phyloP scores from a whole-genome alignment of 2,113 vertebrate genomes.

The Apistogramma diplotaenia region DNA sequence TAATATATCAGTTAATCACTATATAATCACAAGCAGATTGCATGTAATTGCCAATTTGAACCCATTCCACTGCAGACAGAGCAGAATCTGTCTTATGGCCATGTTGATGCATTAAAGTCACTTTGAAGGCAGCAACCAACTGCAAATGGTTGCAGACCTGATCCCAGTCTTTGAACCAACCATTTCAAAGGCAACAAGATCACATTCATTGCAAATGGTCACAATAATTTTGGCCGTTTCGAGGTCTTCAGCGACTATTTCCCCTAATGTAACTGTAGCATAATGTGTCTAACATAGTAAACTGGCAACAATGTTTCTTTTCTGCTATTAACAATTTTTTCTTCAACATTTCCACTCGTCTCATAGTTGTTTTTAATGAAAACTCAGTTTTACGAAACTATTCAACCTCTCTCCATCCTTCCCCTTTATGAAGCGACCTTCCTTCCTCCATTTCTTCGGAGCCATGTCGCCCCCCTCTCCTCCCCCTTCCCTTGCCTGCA shows the following conservation, averaged over 20 bases:
- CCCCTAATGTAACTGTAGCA: background rate
- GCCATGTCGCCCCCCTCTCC: background rate
- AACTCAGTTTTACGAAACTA: background rate
- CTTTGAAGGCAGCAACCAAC: background rate
- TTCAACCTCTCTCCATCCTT: background rate
- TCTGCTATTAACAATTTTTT: background rate
- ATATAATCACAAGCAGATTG: background rate
- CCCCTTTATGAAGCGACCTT: slow-evolving; percentile 18
- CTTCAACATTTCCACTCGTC: background rate
- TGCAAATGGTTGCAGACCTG: background rate
- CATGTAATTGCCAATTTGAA: background rate
- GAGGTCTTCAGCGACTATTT: background rate
- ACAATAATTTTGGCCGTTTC: background rate
- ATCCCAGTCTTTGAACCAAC: background rate
- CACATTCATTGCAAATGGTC: background rate
- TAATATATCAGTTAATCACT: background rate
- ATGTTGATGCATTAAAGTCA: background rate
- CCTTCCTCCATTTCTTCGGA: slow-evolving; percentile 17
- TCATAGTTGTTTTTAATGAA: background rate
- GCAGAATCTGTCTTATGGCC: background rate
- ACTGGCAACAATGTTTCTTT: background rate
- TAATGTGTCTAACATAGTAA: background rate
- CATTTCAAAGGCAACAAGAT: background rate
- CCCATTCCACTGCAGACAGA: background rate
- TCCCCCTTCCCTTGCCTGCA: background rate